Base-by-base conservation (phyloP, 2,797 vertebrate genomes). In the Clarias pachynema region DNA sequence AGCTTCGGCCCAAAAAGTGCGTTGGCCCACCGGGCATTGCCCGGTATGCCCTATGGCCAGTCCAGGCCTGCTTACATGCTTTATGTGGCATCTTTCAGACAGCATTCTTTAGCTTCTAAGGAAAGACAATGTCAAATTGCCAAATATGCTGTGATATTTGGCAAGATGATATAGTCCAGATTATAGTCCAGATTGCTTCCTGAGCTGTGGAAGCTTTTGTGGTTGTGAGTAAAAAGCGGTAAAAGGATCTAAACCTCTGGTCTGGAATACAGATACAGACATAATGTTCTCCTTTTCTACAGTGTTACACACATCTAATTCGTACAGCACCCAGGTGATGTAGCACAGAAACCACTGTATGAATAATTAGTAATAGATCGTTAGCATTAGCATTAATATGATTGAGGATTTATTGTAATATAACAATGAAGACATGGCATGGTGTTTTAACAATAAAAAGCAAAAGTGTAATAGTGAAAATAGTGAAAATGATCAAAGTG, bases 211-310 rank as follows among this genome's bases (percentile, higher is more conserved):
- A 29, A 34, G 53, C 4, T 59, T 77, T 77, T 57, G 56, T 60
- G 12, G 31, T 40, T 40, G 12, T n/a, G 22, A 79, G 22, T 79
- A 31, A 40, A 14, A 62, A 78, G 56, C 37, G 15, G 75, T 22
- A 78, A 60, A 60, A 78, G 12, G 12, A 24, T 59, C 29, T 0
- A n/a, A n/a, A n/a, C n/a, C n/a, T n/a, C n/a, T n/a, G n/a, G n/a
- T n/a, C n/a, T n/a, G n/a, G 57, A 79, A 79, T 79, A 79, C 56
- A 79, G 62, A 79, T 62, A 79, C 31, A 57, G 53, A 22, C 53
- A 59, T 22, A 59, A 62, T 78, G 75, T 22, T 7, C 22, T 63
- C 57, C 1, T 59, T 77, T 18, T 59, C 53, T 37, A 15, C 29
- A 34, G 29, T 34, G 29, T 79, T 18, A 26, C 59, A 40, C 56